phyloP scores from a whole-genome alignment of 2,113 vertebrate genomes.

The Callocephalon fimbriatum region DNA sequence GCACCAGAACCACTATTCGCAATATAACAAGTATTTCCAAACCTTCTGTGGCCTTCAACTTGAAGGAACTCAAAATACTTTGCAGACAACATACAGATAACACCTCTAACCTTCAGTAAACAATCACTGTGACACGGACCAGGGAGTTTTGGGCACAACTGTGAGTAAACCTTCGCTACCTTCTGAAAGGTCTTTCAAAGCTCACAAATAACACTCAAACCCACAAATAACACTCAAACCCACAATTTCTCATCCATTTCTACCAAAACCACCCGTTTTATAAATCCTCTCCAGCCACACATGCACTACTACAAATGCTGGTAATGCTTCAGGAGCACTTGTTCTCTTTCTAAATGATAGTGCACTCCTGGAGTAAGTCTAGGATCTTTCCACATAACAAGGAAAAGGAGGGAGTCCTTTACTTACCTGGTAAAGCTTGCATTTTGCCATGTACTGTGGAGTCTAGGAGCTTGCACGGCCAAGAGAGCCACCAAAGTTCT shows the following conservation, averaged over 20 bases:
- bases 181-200: background rate
- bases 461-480: background rate
- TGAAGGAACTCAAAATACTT: background rate
- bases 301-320: background rate
- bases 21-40: background rate
- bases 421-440: constrained; percentile 66
- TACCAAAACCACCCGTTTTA: background rate
- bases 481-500: background rate
- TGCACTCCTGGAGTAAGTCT: rapidly evolving
- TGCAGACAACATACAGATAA: background rate
- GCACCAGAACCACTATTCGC: background rate
- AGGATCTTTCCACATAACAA: rapidly evolving
- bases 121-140: background rate
- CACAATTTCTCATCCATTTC: background rate
- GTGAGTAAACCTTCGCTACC: background rate
- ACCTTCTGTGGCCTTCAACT: background rate
- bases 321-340: background rate
- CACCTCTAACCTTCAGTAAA: background rate
- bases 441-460: constrained; percentile 68
- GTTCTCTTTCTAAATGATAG: background rate
- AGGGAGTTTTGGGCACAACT: background rate
- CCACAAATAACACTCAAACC: background rate
- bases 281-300: background rate
- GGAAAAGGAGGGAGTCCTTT: background rate
- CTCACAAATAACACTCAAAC: background rate